Evolutionary conservation across 2,113 vertebrate species (phyloP), one percentile per base, ranked within the genome.

Genomic region (Tetrax tetrax): DNA sequence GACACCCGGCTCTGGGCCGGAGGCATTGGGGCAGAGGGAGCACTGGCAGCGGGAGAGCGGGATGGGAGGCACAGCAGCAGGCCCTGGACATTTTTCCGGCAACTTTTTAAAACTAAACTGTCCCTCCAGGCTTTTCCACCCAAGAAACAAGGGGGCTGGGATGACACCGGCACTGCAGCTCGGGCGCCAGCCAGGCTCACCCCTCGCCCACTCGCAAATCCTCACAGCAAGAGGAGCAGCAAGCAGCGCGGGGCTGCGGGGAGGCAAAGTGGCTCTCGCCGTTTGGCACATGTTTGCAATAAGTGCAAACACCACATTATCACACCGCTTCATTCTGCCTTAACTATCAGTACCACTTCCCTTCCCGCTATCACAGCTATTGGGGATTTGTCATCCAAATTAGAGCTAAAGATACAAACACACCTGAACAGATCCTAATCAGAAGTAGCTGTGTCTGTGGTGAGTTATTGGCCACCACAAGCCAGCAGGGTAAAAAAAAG

Each of bases 301-400:
- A 83, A 94, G 75, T 48, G 51, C 63, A 72, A 81, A 74, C 65
- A 72, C 75, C 83, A 31, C 53, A 53, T 82, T 87, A 90, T 90
- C 65, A 14, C 81, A 86, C 54, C 83, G 24, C 78, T 93, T 90
- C 21, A 69, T 64, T 61, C 88, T 83, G 92, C 88, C 85, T 61
- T 38, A 77, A 61, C 72, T 61, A 76, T 59, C 3, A 1, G 63
- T 45, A 53, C 54, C 75, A 16, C 74, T 92, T 95, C 89, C 90
- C 86, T 82, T 71, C 92, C 61, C 1, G 0, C 31, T 80, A 69
- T 77, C 70, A 17, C 71, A 80, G 75, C 75, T 88, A 50, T 15
- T 50, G 41, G 76, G 86, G 83, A 90, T 92, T 92, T 95, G 92
- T 92, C 95, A 89, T 76, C 92, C 83, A 90, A 94, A 95, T 92